Percentiles rank a stretch among this genome's conserved stretches.
Evolutionary conservation across 1,140 invertebrate species (phyloP).

Genomic region (Atta colombica): DNA sequence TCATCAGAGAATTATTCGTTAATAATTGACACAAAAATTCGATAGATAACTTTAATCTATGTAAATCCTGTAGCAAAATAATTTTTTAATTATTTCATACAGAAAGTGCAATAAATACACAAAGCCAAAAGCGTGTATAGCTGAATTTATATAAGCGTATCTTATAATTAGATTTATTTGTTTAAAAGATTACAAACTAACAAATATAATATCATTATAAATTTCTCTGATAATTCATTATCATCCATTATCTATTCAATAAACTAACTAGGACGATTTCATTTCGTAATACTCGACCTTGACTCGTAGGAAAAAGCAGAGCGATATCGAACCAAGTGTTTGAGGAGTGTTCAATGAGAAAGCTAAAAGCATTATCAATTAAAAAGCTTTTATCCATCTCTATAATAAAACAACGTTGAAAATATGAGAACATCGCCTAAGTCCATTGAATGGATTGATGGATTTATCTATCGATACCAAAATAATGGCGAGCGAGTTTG

Average conservation of each 20-base stretch:
- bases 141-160: neutral
- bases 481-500: neutral
- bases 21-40: neutral
- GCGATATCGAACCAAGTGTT: constrained; percentile 12
- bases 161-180: neutral
- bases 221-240: neutral
- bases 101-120: constrained; percentile 15
- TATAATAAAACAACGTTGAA: neutral
- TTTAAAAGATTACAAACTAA: neutral
- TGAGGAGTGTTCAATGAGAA: neutral
- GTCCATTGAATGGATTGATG: neutral
- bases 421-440: neutral
- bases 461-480: neutral
- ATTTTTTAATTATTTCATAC: neutral
- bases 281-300: constrained; percentile 34
- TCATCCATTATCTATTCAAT: constrained; percentile 19
- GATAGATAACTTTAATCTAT: neutral
- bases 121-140: constrained; percentile 47
- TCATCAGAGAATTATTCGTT: neutral
- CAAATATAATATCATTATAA: neutral
- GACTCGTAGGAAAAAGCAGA: constrained; percentile 24
- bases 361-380: constrained; percentile 27
- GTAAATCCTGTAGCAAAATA: neutral
- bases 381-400: constrained; percentile 8
- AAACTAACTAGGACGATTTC: constrained; percentile 16